These are phyloP conservation scores for Smithornis capensis DNA, from an alignment of 2,113 vertebrate genomes.

Conservation along the genomic window DNA sequence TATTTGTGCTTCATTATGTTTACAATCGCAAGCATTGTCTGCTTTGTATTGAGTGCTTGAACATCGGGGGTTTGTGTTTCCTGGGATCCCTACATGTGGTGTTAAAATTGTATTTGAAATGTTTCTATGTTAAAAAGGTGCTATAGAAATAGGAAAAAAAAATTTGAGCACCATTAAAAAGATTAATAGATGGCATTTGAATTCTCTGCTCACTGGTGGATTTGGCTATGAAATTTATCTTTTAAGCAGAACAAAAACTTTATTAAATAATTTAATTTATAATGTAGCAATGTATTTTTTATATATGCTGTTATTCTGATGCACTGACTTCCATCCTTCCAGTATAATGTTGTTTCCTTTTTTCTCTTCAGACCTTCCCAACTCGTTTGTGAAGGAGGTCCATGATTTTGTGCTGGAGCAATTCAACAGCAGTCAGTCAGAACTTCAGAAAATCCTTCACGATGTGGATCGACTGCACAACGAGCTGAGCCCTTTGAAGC, in stretches of 20 bases:
- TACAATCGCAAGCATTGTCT: not conserved
- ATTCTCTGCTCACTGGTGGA: not conserved
- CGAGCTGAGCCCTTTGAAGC: slow-evolving; percentile 88
- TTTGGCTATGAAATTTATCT: not conserved
- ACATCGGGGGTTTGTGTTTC: not conserved
- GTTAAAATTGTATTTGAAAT: not conserved
- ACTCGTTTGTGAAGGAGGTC: slow-evolving; percentile 88
- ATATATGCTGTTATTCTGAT: not conserved
- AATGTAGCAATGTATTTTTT: not conserved
- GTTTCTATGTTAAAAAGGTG: not conserved
- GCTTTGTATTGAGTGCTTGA: not conserved
- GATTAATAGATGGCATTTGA: not conserved
- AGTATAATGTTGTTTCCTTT: not conserved
- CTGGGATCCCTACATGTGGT: not conserved
- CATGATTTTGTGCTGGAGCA: slow-evolving; percentile 98
- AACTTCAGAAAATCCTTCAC: slow-evolving; percentile 92
- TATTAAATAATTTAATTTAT: not conserved
- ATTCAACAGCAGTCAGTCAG: slow-evolving; percentile 92
- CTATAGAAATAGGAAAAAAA: not conserved
- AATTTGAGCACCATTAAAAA: not conserved
- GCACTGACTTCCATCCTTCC: not conserved
- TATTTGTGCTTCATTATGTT: not conserved
- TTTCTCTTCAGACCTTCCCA: slow-evolving; percentile 80
- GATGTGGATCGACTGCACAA: slow-evolving; percentile 83
- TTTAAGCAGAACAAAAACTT: not conserved